Conservation (phyloP, 2,797 vertebrate genomes). For the Myripristis jacobus region DNA sequence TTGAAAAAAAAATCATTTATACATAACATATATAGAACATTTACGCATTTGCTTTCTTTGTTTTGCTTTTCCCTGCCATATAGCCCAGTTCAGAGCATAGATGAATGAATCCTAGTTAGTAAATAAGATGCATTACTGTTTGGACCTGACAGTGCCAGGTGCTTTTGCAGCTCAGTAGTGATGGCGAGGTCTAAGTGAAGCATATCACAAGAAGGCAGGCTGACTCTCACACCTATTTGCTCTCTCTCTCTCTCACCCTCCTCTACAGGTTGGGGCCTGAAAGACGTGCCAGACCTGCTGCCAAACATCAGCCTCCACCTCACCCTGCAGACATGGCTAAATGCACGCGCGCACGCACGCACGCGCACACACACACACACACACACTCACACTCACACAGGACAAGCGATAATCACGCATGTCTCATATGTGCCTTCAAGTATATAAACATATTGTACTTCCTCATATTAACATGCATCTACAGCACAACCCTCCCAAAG, state of each 20-base stretch:
- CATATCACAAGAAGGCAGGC: slow-evolving; percentile 57
- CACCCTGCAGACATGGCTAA: slow-evolving; percentile 85
- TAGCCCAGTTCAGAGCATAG: not conserved
- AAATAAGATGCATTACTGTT: slow-evolving; percentile 8
- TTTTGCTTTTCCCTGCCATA: no score
- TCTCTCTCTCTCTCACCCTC: slow-evolving; percentile 46
- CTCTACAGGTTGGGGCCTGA: slow-evolving; percentile 86
- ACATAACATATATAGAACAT: no score
- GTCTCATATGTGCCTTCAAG: slow-evolving; percentile 24
- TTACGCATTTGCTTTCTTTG: no score
- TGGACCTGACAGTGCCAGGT: slow-evolving; percentile 31
- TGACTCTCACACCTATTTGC: slow-evolving; percentile 64
- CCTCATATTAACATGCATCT: slow-evolving; percentile 17
- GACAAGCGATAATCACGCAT: slow-evolving; percentile 14
- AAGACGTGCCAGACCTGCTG: slow-evolving; percentile 87
- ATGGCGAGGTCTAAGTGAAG: slow-evolving; percentile 54
- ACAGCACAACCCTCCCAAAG: not conserved
- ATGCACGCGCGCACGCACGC: slow-evolving; percentile 51
- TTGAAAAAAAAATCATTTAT: no score
- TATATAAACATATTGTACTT: slow-evolving; percentile 17
- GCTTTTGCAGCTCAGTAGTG: slow-evolving; percentile 28
- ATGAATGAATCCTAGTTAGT: slow-evolving; percentile 7
- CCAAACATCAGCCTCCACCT: slow-evolving; percentile 85
- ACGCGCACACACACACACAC: slow-evolving; percentile 19
- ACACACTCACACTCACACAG: slow-evolving; percentile 16